Evolutionary conservation across 2,113 vertebrate genomes (phyloP), one percentile per base, ranked within the genome.

Genomic region (Tupaia chinensis): DNA sequence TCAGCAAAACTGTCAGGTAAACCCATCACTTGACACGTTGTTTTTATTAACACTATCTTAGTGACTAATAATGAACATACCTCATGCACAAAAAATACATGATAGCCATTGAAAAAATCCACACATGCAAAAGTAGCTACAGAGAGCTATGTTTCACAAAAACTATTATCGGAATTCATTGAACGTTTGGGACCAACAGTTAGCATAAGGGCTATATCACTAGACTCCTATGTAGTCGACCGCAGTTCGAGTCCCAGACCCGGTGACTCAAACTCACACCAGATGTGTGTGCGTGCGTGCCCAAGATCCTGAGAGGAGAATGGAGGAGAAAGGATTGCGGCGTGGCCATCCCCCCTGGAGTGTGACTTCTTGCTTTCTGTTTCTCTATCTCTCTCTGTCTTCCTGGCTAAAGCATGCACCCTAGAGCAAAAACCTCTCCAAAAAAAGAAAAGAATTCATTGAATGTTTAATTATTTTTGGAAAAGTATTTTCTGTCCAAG

Each of bases 11-110:
- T 8, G 25, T 87, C 13, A 1, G 22, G 79, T 79, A 92, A 95
- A 86, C 23, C 29, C 61, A 56, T 61, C 1, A 2, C n/a, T 89
- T 91, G n/a, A 22, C n/a, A 89, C 73, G 32, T 53, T 96, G 29
- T 82, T 95, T 93, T 88, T 76, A 86, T 86, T 91, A 92, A 88
- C 3, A 10, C 78, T 61, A 70, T 69, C 12, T 94, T 44, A 79
- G 11, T 89, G 69, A 95, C 84, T 70, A 94, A 91, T 54, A 95
- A 53, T 86, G 78, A 70, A 69, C 6, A 66, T 72, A 70, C 9
- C 73, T 1, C 65, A 60, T 81, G 4, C 63, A 76, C 4, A 56
- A 44, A 85, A 29, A 70, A 44, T 81, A 89, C 19, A 29, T 61
- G 44, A 44, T 3, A 29, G 8, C 20, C 6, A 74, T 23, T 4